Conservation (phyloP, 2,888 invertebrate genomes). For the Pseudococcus viburni region DNA sequence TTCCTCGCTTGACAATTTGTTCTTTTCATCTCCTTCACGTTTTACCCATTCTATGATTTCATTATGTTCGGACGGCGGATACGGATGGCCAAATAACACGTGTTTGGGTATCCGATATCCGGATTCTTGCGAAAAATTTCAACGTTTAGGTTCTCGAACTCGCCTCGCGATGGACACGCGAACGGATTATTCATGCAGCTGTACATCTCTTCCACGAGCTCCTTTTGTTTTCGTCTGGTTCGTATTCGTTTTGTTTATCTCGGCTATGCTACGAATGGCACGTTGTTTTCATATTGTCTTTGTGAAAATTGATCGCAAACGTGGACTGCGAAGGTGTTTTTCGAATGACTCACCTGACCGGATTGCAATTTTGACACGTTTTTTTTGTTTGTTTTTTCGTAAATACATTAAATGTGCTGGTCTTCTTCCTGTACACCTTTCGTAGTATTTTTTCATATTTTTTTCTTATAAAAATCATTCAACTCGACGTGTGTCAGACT, state of each 20-base stretch:
- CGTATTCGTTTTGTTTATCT: neutral
- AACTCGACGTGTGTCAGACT: conserved; percentile 9
- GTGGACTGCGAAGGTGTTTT: neutral
- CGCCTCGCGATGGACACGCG: conserved; percentile 21
- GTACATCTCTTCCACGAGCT: neutral
- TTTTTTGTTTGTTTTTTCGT: neutral
- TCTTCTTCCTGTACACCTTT: neutral
- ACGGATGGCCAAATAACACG: conserved; percentile 27
- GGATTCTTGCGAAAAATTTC: conserved; percentile 9
- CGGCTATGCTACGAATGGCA: neutral
- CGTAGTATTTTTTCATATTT: neutral
- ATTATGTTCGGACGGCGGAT: neutral
- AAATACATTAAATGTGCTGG: neutral
- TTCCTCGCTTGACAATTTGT: conserved; percentile 12
- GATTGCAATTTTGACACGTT: neutral
- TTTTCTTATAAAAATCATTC: neutral
- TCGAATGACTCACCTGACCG: neutral
- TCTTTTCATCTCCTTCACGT: conserved; percentile 3
- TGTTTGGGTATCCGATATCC: conserved; percentile 29
- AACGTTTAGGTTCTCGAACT: conserved; percentile 25
- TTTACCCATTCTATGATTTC: neutral
- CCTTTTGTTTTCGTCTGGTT: neutral
- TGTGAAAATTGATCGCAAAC: neutral
- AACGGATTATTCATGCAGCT: conserved; percentile 13
- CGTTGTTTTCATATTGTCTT: neutral